Evolutionary conservation across 1,140 invertebrate genomes (phyloP), one percentile per base, ranked within the genome.

Genomic region (Microplitis mediator): DNA sequence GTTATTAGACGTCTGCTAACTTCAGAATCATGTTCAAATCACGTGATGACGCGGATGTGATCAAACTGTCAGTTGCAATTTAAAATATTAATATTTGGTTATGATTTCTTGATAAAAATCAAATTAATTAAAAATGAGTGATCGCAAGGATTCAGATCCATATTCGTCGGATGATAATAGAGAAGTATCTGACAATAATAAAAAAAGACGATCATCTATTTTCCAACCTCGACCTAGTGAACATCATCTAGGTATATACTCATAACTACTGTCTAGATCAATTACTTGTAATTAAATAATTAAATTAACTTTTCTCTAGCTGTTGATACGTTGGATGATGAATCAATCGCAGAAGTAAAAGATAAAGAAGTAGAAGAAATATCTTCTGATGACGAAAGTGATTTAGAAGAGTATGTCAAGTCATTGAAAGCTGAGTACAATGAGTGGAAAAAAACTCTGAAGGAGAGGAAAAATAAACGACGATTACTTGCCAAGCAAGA

Each of bases 161-260:
- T 11, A 61, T 61, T 34, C 31, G 31, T 14, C 62, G 35, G n/a
- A 14, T 39, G 32, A 62, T 62, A 34, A 64, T 14, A 39, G 5
- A 36, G 16, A 11, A 14, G 2, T 11, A 65, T 0, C 5, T 56
- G 45, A n/a, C 61, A 35, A 16, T 8, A 65, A 36, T 13, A n/a
- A 69, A 4, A 83, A 83, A 76, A 76, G 81, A 0, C 74, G 81
- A 50, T 83, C 81, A 4, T 77, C 71, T 5, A 36, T 83, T 68
- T 84, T 83, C 16, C 74, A 77, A 9, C 65, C 74, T 31, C 74
- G 75, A 36, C 61, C 65, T 0, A 54, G 70, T 23, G 5, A 4
- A 65, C 39, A 3, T 34, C 50, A n/a, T 23, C n/a, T 62, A 14
- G 34, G 54, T 63, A 68, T 13, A 50, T 34, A 2, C 23, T 23